These are phyloP conservation scores for Peromyscus polionotus DNA, from an alignment of 2,113 vertebrate species.

Conservation along the genomic window DNA sequence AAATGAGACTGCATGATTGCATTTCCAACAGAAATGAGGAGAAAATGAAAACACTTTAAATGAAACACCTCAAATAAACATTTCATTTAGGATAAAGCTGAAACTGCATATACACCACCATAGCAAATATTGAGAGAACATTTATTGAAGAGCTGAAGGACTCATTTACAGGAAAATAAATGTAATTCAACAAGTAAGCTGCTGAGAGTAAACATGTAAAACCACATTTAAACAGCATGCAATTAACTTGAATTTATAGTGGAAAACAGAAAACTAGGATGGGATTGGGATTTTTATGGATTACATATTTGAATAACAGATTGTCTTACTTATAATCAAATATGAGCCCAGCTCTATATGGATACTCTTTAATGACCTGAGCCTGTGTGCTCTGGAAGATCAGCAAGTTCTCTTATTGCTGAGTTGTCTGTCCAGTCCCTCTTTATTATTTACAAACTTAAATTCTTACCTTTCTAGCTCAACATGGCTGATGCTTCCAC, in stretches of 20 bases:
- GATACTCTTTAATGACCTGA: neutral
- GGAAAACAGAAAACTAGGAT: slow-evolving; percentile 46
- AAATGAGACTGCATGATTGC: slow-evolving; percentile 72
- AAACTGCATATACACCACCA: slow-evolving; percentile 24
- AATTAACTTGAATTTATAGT: slow-evolving; percentile 70
- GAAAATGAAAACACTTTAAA: slow-evolving; percentile 84
- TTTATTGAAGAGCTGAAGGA: slow-evolving; percentile 69
- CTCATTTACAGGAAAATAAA: slow-evolving; percentile 77
- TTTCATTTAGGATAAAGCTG: slow-evolving; percentile 82
- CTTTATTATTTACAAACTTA: neutral
- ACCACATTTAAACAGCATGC: neutral
- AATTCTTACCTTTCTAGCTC: neutral
- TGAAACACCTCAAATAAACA: slow-evolving; percentile 80
- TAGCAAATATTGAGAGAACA: slow-evolving; percentile 77
- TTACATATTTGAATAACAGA: slow-evolving; percentile 57
- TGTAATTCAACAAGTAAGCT: slow-evolving; percentile 63
- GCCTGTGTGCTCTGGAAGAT: neutral
- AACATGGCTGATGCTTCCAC: neutral
- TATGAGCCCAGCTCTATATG: neutral
- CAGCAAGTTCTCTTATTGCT: neutral
- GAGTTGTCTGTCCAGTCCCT: neutral
- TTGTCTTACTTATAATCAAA: slow-evolving; percentile 14
- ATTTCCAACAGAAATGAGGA: slow-evolving; percentile 79
- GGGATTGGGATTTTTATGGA: slow-evolving; percentile 41
- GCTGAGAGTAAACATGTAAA: slow-evolving; percentile 63